Conservation (phyloP, 2,113 vertebrate species). For the Pao palembangensis region DNA sequence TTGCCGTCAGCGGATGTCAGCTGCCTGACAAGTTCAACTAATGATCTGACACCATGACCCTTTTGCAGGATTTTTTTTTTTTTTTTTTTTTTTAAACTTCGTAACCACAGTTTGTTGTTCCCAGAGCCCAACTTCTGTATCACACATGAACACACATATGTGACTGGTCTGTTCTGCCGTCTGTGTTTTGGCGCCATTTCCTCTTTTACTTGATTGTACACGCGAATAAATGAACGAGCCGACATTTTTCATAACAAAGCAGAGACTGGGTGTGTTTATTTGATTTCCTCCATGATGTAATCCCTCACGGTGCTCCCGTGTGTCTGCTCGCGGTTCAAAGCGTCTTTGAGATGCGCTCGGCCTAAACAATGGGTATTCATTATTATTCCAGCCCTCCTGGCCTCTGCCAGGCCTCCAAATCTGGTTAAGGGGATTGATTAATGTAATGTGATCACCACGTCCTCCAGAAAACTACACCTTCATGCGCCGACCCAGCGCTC, state of each 20-base stretch:
- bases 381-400: slow-evolving; percentile 50
- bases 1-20: slow-evolving; percentile 28
- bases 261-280: slow-evolving; percentile 62
- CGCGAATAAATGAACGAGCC: slow-evolving; percentile 68
- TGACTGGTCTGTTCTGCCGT: no score
- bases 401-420: slow-evolving; percentile 47
- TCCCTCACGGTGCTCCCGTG: slow-evolving; percentile 5
- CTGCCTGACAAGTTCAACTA: slow-evolving; percentile 34
- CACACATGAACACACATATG: slow-evolving; percentile 5
- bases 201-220: slow-evolving; percentile 51
- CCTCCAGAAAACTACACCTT: slow-evolving; percentile 38
- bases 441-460: slow-evolving; percentile 52
- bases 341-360: slow-evolving; percentile 21
- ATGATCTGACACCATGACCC: slow-evolving; percentile 48
- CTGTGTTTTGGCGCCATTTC: slow-evolving; percentile 16
- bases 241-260: slow-evolving; percentile 64
- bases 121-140: slow-evolving; percentile 2
- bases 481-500: background rate
- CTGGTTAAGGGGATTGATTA: slow-evolving; percentile 70
- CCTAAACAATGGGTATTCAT: slow-evolving; percentile 67
- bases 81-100: background rate
- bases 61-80: slow-evolving; percentile 35
- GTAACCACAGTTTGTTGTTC: background rate
- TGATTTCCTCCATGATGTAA: slow-evolving; percentile 47
- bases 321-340: background rate